These are phyloP conservation scores for Bombus haemorrhoidalis DNA, from an alignment of 1,140 invertebrate species.

Conservation along the genomic window DNA sequence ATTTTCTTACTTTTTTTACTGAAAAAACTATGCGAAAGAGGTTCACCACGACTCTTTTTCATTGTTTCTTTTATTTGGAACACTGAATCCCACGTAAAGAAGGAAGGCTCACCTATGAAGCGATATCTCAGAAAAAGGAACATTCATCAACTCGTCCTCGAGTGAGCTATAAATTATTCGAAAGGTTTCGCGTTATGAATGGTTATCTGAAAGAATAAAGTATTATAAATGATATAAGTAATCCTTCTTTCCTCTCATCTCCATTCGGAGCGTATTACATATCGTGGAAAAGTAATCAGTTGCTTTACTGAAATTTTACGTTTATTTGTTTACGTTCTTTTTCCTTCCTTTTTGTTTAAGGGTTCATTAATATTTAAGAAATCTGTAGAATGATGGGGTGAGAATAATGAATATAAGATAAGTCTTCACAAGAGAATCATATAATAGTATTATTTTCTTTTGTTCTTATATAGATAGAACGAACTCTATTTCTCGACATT, in stretches of 20 bases:
- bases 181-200: conserved; percentile 58
- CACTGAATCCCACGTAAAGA: conserved; percentile 72
- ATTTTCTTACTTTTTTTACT: conserved; percentile 18
- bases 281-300: conserved; percentile 32
- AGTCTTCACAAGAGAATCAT: conserved; percentile 52
- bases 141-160: conserved; percentile 65
- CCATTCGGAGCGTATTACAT: neutral
- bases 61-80: conserved; percentile 56
- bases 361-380: conserved; percentile 19
- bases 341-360: neutral
- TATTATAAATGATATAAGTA: conserved; percentile 27
- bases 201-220: conserved; percentile 45
- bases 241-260: conserved; percentile 30
- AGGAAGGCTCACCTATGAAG: conserved; percentile 74
- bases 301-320: conserved; percentile 58
- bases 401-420: conserved; percentile 73
- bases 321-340: conserved; percentile 23
- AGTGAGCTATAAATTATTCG: conserved; percentile 66
- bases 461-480: conserved; percentile 12
- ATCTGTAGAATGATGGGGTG: conserved; percentile 33
- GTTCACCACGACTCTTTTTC: conserved; percentile 54
- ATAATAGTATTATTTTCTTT: conserved; percentile 56
- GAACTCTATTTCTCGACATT: conserved; percentile 60
- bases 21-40: conserved; percentile 62
- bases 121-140: conserved; percentile 71